Percentiles rank a stretch among this genome's conserved stretches.
Conservation (phyloP, 2,113 vertebrate species). For the Marcusenius ussheri region DNA sequence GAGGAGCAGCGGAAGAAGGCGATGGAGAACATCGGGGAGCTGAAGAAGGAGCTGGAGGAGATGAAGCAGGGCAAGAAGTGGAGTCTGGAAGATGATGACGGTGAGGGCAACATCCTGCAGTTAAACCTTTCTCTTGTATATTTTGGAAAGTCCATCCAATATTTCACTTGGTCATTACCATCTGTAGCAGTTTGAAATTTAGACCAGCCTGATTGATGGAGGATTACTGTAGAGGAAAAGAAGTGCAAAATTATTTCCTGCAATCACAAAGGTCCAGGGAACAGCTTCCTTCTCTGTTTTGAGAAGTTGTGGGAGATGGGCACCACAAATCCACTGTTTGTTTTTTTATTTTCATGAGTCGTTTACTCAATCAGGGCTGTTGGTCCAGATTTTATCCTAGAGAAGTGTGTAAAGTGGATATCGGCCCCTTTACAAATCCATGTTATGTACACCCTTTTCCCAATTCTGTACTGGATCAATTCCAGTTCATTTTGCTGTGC, state of each 20-base stretch:
- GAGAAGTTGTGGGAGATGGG: not conserved
- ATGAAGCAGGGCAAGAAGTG: constrained; percentile 98
- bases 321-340: not conserved
- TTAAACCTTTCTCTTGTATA: not conserved
- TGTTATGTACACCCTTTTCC: not conserved
- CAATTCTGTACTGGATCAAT: not conserved
- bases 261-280: not conserved
- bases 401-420: not conserved
- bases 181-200: not conserved
- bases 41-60: constrained; percentile 94
- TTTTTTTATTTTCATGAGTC: not conserved
- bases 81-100: constrained; percentile 96
- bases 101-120: constrained; percentile 49
- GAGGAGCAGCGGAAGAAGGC: constrained; percentile 96
- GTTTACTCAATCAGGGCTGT: not conserved
- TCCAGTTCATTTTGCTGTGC: not conserved
- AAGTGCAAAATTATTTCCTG: not conserved
- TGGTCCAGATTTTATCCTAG: not conserved
- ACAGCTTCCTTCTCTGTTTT: not conserved
- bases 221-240: not conserved
- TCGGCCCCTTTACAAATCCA: too few species aligned
- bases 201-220: not conserved
- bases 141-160: not conserved
- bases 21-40: constrained; percentile 91
- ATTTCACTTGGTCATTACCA: not conserved